Percentiles rank a stretch among this genome's conserved stretches.
Conservation (phyloP, 2,888 invertebrate genomes). For the Spicauda simplicius region DNA sequence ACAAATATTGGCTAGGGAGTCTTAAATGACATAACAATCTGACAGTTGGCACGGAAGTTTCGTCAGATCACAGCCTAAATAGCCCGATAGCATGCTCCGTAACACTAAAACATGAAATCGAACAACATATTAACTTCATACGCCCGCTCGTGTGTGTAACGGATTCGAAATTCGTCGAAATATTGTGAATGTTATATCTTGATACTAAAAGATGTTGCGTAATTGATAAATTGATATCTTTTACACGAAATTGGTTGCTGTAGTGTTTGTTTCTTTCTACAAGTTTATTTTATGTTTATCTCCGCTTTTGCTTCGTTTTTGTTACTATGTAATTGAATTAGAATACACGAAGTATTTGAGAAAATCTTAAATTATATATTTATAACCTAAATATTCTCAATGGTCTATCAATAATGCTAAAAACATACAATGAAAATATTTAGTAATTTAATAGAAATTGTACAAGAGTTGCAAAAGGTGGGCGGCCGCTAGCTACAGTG, state of each 20-base stretch:
- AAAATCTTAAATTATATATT: too few relatives aligned
- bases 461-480: too few relatives aligned
- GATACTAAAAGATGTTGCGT: constrained; percentile 10
- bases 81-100: constrained; percentile 45
- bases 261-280: not conserved
- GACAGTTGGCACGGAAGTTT: constrained; percentile 40
- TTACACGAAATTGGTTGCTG: not conserved
- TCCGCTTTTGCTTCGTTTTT: not conserved
- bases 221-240: not conserved
- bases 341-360: too few relatives aligned
- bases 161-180: constrained; percentile 5
- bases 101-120: constrained; percentile 41
- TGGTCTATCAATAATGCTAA: too few relatives aligned
- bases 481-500: too few relatives aligned
- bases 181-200: constrained; percentile 6
- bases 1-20: not conserved
- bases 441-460: too few relatives aligned
- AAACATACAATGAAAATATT: too few relatives aligned
- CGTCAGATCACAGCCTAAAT: constrained; percentile 35
- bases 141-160: constrained; percentile 15
- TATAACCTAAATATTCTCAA: too few relatives aligned
- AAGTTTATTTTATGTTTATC: too few relatives aligned
- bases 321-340: not conserved
- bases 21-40: not conserved
- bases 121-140: constrained; percentile 23